phyloP scores from a whole-genome alignment of 2,888 invertebrate species.

The Pristionchus mayeri region DNA sequence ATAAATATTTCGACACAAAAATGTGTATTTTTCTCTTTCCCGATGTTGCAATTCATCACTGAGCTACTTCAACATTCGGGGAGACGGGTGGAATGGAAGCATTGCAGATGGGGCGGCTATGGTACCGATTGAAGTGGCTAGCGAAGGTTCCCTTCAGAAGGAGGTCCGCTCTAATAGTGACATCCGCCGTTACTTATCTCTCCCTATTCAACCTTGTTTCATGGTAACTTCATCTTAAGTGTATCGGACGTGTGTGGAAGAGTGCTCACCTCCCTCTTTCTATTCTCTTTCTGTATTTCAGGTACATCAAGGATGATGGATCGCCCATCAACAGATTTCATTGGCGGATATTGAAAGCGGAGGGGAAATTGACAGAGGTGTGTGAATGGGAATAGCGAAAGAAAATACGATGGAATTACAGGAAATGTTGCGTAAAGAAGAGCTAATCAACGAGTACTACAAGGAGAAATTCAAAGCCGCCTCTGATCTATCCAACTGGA shows the following conservation, averaged over 20 bases:
- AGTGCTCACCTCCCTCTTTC: too few relatives aligned
- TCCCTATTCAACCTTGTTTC: slow-evolving; percentile 31
- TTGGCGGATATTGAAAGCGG: slow-evolving; percentile 44
- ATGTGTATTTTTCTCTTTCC: neutral
- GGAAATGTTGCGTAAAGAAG: slow-evolving; percentile 42
- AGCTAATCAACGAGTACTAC: slow-evolving; percentile 43
- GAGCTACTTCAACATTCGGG: neutral
- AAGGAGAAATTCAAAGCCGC: slow-evolving; percentile 2
- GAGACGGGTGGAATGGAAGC: neutral
- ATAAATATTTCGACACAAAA: slow-evolving; percentile 9
- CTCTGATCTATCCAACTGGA: slow-evolving; percentile 24
- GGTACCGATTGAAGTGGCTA: slow-evolving; percentile 48
- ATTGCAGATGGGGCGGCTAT: slow-evolving; percentile 40
- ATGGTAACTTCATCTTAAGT: neutral
- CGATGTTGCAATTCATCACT: neutral
- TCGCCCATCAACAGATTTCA: slow-evolving; percentile 46
- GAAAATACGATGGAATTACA: neutral
- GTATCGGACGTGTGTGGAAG: too few relatives aligned
- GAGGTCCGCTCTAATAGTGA: slow-evolving; percentile 6
- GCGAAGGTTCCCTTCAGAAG: slow-evolving; percentile 33
- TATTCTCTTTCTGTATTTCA: too few relatives aligned
- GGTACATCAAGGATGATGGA: slow-evolving; percentile 42
- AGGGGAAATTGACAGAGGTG: slow-evolving; percentile 41
- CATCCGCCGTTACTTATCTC: slow-evolving; percentile 38
- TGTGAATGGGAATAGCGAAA: neutral